Evolutionary conservation across 2,797 vertebrate species (phyloP).

Genomic region (Sardinella longiceps): DNA sequence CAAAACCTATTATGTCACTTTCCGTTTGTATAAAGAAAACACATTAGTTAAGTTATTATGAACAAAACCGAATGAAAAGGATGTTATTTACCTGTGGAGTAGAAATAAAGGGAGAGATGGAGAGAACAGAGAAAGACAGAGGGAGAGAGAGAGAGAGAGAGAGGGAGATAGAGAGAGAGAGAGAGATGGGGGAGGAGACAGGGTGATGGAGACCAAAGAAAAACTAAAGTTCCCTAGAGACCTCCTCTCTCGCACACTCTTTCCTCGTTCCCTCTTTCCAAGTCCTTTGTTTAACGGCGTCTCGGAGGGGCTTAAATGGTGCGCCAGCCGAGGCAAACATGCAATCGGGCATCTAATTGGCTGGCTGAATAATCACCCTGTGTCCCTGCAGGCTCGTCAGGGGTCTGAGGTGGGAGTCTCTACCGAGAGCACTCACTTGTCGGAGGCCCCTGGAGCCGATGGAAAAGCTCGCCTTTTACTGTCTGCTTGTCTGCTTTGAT

Average conservation of each 20-base stretch:
- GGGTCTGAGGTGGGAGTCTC: slow-evolving; percentile 62
- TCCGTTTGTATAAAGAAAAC: not conserved
- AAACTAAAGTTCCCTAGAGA: slow-evolving; percentile 24
- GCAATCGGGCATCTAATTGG: slow-evolving; percentile 68
- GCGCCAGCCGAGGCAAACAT: slow-evolving; percentile 56
- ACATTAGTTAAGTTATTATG: not conserved
- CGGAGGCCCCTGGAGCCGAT: slow-evolving; percentile 56
- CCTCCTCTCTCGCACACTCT: slow-evolving; percentile 16
- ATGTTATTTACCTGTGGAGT: not conserved
- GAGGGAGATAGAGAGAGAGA: not conserved
- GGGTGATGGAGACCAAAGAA: not conserved
- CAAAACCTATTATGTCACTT: not conserved
- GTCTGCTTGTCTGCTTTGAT: slow-evolving; percentile 74
- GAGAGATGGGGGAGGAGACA: not conserved
- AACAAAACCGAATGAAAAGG: not conserved
- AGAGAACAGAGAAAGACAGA: not conserved
- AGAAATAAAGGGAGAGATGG: not conserved
- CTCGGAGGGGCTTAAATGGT: slow-evolving; percentile 46
- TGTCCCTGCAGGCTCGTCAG: slow-evolving; percentile 57
- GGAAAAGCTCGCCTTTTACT: slow-evolving; percentile 63
- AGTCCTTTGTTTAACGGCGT: slow-evolving; percentile 42
- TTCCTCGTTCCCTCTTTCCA: slow-evolving; percentile 6
- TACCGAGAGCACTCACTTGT: slow-evolving; percentile 55
- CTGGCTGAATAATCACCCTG: slow-evolving; percentile 72
- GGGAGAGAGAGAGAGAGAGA: slow-evolving; percentile 32